phyloP scores from a whole-genome alignment of 1,140 invertebrate genomes.

The Conus ventricosus region DNA sequence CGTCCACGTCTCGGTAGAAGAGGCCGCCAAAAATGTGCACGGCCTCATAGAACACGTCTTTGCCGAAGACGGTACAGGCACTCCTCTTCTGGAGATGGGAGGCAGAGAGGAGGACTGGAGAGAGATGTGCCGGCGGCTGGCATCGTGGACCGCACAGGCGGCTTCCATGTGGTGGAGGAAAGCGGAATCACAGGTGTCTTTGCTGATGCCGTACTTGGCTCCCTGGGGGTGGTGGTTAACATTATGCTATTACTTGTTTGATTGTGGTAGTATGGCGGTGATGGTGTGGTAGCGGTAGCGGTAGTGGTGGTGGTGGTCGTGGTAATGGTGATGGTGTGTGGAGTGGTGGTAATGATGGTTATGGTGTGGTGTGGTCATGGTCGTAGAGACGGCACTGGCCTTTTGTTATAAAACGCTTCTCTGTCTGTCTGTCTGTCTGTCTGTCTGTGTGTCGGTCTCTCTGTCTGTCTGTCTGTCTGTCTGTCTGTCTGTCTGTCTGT shows the following conservation, averaged over 20 bases:
- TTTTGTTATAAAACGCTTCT: no score
- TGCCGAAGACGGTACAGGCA: neutral
- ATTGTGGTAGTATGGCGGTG: neutral
- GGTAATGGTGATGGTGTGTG: no score
- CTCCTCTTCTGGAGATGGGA: neutral
- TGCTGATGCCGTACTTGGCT: constrained; percentile 11
- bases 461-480: no score
- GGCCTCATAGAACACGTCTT: constrained; percentile 12
- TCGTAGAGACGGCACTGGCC: no score
- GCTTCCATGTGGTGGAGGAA: constrained; percentile 9
- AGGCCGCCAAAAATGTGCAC: constrained; percentile 9
- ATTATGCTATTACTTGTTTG: neutral
- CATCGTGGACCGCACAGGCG: neutral
- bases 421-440: no score
- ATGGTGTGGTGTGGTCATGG: no score
- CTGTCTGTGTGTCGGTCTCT: no score
- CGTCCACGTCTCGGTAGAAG: neutral
- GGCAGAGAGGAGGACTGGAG: neutral
- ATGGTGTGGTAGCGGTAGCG: no score
- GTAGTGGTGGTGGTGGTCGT: no score
- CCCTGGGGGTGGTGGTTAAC: neutral
- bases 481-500: no score
- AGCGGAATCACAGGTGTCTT: neutral
- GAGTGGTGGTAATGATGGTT: no score
- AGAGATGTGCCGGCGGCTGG: neutral